These are phyloP conservation scores for Paedocypris micromegethes DNA, from an alignment of 2,797 vertebrate species.

Conservation along the genomic window DNA sequence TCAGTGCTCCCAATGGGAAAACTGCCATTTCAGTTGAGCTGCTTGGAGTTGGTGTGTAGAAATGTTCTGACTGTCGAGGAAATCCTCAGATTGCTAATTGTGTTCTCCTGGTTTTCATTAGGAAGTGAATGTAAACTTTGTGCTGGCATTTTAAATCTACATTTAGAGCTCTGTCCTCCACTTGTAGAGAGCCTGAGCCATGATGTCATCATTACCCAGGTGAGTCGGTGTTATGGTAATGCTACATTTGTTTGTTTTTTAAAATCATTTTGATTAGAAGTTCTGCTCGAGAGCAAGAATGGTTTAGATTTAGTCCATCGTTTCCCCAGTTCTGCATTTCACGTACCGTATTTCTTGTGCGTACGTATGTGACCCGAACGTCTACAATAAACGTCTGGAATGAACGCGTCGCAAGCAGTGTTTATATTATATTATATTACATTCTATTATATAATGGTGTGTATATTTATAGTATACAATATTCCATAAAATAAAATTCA, in stretches of 20 bases:
- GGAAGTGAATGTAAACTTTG: conserved; percentile 85
- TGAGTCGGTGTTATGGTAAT: conserved; percentile 53
- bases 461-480: no score
- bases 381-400: no score
- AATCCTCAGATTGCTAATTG: conserved; percentile 1
- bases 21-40: conserved; percentile 82
- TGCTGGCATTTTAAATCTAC: conserved; percentile 87
- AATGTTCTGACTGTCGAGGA: not conserved
- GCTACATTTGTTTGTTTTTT: not conserved
- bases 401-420: no score
- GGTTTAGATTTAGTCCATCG: no score
- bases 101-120: conserved; percentile 43
- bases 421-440: no score
- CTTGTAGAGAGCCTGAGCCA: conserved; percentile 73
- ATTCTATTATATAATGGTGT: no score
- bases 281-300: no score
- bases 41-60: conserved; percentile 88
- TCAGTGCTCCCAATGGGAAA: conserved; percentile 75
- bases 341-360: no score
- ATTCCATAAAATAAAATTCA: no score
- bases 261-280: not conserved
- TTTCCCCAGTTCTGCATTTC: no score
- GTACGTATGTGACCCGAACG: no score
- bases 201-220: conserved; percentile 88
- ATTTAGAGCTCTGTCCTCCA: conserved; percentile 86